Percentiles rank a stretch among this genome's conserved stretches.
These are phyloP conservation scores for Frankliniella intonsa DNA, from an alignment of 2,888 invertebrate genomes.

Conservation along the genomic window DNA sequence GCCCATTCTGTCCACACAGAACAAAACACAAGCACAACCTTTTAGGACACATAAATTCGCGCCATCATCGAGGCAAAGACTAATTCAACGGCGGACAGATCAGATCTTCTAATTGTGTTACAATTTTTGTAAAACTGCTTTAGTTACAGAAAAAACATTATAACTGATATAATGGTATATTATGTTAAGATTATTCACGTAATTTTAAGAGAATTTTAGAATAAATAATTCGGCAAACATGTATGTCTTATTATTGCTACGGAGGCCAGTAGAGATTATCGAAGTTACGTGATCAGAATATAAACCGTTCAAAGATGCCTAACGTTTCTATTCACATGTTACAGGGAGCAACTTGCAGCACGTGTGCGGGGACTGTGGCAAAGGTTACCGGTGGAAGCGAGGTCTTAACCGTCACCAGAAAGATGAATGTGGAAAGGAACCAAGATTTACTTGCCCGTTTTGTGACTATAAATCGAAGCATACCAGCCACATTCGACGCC, in stretches of 20 bases:
- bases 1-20: conserved; percentile 47
- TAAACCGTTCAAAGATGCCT: too few species aligned
- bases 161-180: not conserved
- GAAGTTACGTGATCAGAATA: too few species aligned
- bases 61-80: not conserved
- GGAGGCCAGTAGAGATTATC: too few species aligned
- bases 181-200: not conserved
- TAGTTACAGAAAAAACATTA: not conserved
- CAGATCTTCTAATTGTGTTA: not conserved
- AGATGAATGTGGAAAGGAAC: conserved; percentile 41
- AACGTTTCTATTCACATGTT: not conserved
- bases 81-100: not conserved
- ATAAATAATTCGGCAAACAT: not conserved
- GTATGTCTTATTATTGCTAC: not conserved
- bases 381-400: conserved; percentile 30
- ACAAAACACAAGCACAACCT: conserved; percentile 43
- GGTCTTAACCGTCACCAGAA: conserved; percentile 35
- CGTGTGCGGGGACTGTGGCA: conserved; percentile 26
- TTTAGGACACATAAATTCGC: conserved; percentile 43
- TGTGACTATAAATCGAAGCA: conserved; percentile 37
- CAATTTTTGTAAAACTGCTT: not conserved
- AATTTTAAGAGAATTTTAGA: not conserved
- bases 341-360: not conserved
- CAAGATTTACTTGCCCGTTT: conserved; percentile 34
- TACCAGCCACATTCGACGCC: conserved; percentile 37